Percentiles rank a stretch among this genome's conserved stretches.
Conservation (phyloP, 2,888 invertebrate genomes). For the Patella ulyssiponensis region DNA sequence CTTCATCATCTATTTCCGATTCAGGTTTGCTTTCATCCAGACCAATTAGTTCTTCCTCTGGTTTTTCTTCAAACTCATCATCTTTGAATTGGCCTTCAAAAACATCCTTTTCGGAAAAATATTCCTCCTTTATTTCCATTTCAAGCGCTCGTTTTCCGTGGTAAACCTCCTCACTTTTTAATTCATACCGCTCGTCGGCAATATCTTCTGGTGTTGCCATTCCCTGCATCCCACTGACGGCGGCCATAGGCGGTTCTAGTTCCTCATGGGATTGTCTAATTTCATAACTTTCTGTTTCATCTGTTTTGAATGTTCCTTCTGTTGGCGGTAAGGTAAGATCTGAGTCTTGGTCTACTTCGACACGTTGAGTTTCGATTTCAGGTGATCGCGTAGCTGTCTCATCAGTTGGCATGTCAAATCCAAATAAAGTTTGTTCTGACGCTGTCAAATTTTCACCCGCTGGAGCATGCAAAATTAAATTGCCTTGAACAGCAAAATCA, state of each 20-base stretch:
- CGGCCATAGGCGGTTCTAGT: neutral
- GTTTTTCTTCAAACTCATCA: constrained; percentile 35
- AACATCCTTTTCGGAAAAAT: constrained; percentile 33
- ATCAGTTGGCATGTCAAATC: constrained; percentile 72
- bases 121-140: constrained; percentile 37
- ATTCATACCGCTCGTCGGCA: constrained; percentile 32
- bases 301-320: constrained; percentile 35
- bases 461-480: constrained; percentile 29
- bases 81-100: constrained; percentile 42
- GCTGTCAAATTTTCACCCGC: constrained; percentile 53
- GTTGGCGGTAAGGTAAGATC: constrained; percentile 35
- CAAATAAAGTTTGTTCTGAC: constrained; percentile 70
- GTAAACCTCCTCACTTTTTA: constrained; percentile 45
- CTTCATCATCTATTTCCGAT: constrained; percentile 40
- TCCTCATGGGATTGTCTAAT: constrained; percentile 22
- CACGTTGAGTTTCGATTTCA: constrained; percentile 40
- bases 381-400: constrained; percentile 52
- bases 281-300: constrained; percentile 28
- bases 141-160: constrained; percentile 60
- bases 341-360: constrained; percentile 43
- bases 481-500: constrained; percentile 27
- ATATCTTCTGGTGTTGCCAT: constrained; percentile 20
- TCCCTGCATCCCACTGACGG: constrained; percentile 12
- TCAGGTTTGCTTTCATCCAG: constrained; percentile 41
- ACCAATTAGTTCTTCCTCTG: constrained; percentile 44